Percentiles rank a stretch among this genome's conserved stretches.
These are phyloP conservation scores for Glyphotaelius pellucidus DNA, from an alignment of 2,888 invertebrate species.

Conservation along the genomic window DNA sequence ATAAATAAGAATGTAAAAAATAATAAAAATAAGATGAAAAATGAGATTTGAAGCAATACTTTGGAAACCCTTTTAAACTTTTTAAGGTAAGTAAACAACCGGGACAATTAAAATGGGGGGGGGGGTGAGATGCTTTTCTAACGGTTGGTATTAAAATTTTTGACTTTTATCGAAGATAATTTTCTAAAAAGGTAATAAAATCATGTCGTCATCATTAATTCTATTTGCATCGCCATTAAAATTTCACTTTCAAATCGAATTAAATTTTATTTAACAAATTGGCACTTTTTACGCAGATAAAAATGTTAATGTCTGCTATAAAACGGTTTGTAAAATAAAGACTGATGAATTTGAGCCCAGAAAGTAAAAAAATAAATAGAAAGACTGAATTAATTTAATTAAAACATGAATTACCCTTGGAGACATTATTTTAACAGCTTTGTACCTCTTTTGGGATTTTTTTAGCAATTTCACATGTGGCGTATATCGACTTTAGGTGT, in stretches of 20 bases:
- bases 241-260: not conserved
- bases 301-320: conserved; percentile 16
- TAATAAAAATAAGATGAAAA: too few species aligned
- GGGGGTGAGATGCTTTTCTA: not conserved
- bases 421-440: not conserved
- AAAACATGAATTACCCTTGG: not conserved
- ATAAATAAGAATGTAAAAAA: too few species aligned
- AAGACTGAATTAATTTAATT: not conserved
- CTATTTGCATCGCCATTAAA: not conserved
- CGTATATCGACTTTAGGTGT: not conserved
- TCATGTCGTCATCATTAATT: not conserved
- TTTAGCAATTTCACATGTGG: not conserved
- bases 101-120: not conserved
- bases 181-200: not conserved
- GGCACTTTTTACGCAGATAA: conserved; percentile 15
- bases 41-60: not conserved
- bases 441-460: not conserved
- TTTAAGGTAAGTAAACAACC: not conserved
- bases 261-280: conserved; percentile 13
- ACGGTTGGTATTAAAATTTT: not conserved
- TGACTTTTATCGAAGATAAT: not conserved
- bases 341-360: not conserved
- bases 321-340: conserved; percentile 12
- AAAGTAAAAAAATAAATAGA: not conserved
- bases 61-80: not conserved